Base-by-base conservation (phyloP, 2,797 vertebrate species). In the Poeciliopsis infans region DNA sequence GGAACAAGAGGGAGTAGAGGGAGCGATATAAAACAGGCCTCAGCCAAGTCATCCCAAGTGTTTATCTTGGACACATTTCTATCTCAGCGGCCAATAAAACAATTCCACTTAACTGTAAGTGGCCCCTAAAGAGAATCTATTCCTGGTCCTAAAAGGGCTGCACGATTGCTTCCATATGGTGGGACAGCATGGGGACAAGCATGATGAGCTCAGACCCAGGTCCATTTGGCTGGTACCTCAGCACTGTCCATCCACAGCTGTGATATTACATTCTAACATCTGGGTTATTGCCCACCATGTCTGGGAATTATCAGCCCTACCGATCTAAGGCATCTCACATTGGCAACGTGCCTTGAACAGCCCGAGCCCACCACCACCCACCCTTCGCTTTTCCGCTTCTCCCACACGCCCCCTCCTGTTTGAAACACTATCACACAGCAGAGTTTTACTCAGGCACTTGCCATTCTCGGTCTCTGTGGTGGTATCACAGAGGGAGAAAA, bases 61-160 rank as follows among this genome's bases (percentile, higher is more conserved):
- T 99, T 99, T 99, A 98, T 98, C 97, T 99, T 99, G 98, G 98
- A 98, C 97, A 96, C 95, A 96, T 96, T 97, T 98, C 97, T 98
- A 97, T 97, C 97, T 98, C 96, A 96, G 95, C 96, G 95, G 97
- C 98, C 97, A 97, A 97, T 97, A 97, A 98, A 98, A 97, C 97
- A 97, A 97, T 95, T 97, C 96, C 96, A 97, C 97, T 98, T 98
- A 98, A 97, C 97, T 96, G 96, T 96, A 95, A 96, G 97, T 98
- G 97, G 96, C 96, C 97, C 97, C 97, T 96, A 96, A 97, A 99
- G 97, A 97, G 97, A 96, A 96, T 96, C 95, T 96, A 96, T 96
- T 96, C 95, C 96, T 97, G 97, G 96, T 97, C 97, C 97, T 98
- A 98, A 97, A 97, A 95, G 95, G 97, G 96, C 96, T 94, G 94